Evolutionary conservation across 2,888 invertebrate genomes (phyloP), one percentile per base, ranked within the genome.

Genomic region (Cyaniris semiargus): DNA sequence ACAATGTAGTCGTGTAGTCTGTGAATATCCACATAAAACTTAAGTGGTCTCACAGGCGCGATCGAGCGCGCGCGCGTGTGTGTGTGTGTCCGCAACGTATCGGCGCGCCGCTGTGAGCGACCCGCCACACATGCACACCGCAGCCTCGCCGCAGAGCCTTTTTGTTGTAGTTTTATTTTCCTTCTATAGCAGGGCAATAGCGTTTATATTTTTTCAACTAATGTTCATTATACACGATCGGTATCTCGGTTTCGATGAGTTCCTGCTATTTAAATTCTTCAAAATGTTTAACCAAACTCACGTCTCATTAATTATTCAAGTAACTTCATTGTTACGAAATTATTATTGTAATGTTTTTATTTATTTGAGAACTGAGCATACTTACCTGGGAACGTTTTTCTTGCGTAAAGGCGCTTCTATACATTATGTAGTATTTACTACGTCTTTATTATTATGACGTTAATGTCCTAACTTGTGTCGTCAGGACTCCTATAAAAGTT

Each of bases 101-200:
- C 83, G 85, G 85, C 81, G 84, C 87, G 86, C 85, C 83, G 87
- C 86, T 82, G 86, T 86, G 85, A 86, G 86, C 85, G 85, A 84
- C 86, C 87, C 88, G 89, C 83, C 90, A 88, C 88, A 89, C 90
- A 83, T 81, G 82, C 84, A 84, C 83, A 82, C 83, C 84, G 84
- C 86, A 85, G 88, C 90, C 86, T 86, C 83, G 88, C 88, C 86
- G 88, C 89, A 85, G 83, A 89, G 89, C 88, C 91, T 91, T 92
- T 90, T 92, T 91, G 88, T 92, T 91, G 88, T 92, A 85, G 85
- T 90, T 91, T 92, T 91, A 89, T 92, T 93, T 93, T 92, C 91
- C 90, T 91, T 85, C 85, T 90, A 86, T 86, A 87, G 87, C 85
- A 85, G 85, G 84, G 85, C 85, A 87, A 87, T 86, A 86, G 85